Conservation (phyloP, 2,113 vertebrate species). For the Sphyrna mokarran region DNA sequence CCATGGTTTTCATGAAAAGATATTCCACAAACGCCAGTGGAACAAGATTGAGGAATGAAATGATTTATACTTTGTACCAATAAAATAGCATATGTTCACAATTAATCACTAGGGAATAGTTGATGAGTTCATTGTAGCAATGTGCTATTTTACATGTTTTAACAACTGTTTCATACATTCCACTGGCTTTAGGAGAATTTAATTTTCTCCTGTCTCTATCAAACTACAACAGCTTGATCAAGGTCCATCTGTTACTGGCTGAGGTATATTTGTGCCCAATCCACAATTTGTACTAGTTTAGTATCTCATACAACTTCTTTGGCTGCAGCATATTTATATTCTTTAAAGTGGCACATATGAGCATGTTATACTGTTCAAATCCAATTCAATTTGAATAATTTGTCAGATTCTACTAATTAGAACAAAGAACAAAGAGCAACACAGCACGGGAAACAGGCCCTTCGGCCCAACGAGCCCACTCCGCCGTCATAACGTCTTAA, state of each 20-base stretch:
- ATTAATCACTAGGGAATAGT: constrained; percentile 13
- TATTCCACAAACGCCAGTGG: not conserved
- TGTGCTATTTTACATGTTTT: not conserved
- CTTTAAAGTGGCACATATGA: not conserved
- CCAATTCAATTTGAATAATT: not conserved
- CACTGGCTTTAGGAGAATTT: not conserved
- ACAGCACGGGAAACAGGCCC: too few relatives aligned
- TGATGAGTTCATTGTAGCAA: not conserved
- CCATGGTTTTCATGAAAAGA: not conserved
- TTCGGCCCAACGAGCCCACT: too few relatives aligned
- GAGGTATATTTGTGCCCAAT: not conserved
- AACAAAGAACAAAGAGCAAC: too few relatives aligned
- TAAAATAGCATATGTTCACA: not conserved
- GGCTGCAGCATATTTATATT: not conserved
- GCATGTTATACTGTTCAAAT: not conserved
- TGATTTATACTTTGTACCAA: not conserved
- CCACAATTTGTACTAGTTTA: not conserved
- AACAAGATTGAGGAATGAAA: not conserved
- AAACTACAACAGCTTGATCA: not conserved
- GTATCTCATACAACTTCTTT: not conserved
- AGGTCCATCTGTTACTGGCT: not conserved
- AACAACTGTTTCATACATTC: not conserved
- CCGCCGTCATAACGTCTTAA: too few relatives aligned
- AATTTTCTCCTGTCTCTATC: not conserved
- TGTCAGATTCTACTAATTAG: not conserved